Conservation (phyloP, 2,888 invertebrate species). For the Morinoia aosen region DNA sequence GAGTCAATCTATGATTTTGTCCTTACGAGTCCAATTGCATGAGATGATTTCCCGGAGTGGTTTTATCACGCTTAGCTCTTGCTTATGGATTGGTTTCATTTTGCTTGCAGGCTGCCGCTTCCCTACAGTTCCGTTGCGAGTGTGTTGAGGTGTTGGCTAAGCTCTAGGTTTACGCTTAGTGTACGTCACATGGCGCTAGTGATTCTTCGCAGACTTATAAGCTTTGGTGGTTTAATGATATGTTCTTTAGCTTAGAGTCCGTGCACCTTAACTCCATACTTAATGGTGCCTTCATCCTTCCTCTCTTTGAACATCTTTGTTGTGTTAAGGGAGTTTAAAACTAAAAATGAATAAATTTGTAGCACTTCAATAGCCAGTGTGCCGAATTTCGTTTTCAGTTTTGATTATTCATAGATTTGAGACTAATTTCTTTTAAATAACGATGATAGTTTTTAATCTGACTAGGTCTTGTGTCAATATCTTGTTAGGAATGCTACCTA, state of each 20-base stretch:
- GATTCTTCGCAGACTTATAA: neutral
- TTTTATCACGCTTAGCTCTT: neutral
- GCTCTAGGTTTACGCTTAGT: neutral
- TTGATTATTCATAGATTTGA: neutral
- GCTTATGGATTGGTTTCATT: neutral
- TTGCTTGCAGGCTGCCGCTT: constrained; percentile 3
- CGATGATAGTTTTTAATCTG: no score
- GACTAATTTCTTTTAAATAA: neutral
- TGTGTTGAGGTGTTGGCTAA: neutral
- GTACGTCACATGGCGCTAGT: neutral
- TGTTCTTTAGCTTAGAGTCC: no score
- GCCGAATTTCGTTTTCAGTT: neutral
- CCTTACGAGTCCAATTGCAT: neutral
- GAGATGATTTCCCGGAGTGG: neutral
- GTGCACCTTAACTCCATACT: no score
- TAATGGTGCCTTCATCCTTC: no score
- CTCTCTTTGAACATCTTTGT: neutral
- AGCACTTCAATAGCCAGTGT: neutral
- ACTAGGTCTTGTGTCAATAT: no score
- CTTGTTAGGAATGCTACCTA: neutral
- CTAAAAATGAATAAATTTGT: neutral
- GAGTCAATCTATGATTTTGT: neutral
- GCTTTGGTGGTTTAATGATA: no score
- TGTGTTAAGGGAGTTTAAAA: no score
- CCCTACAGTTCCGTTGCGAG: neutral